Percentiles rank a stretch among this genome's conserved stretches.
These are phyloP conservation scores for Delphinus delphis DNA, from an alignment of 2,113 vertebrate genomes.

Conservation along the genomic window DNA sequence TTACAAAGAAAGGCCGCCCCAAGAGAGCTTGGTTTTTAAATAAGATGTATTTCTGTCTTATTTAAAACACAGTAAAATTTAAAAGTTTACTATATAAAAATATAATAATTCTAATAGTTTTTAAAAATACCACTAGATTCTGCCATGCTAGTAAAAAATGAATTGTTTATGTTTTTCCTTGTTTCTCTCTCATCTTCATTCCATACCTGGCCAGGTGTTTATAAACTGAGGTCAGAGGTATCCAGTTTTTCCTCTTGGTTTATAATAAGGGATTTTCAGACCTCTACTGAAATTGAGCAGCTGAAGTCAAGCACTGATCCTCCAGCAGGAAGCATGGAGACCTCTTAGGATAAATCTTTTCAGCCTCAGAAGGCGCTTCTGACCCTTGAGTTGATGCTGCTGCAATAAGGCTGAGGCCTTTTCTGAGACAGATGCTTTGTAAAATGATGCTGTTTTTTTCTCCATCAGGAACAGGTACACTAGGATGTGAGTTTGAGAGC, in stretches of 20 bases:
- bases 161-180: background rate
- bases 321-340: background rate
- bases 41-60: background rate
- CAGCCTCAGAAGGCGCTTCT: too few species aligned
- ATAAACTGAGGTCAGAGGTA: too few species aligned
- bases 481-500: conserved; percentile 12
- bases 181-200: background rate
- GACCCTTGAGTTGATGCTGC: background rate
- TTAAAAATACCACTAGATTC: background rate
- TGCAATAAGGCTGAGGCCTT: background rate
- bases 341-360: background rate
- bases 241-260: background rate
- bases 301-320: background rate
- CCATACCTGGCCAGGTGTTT: background rate
- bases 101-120: background rate
- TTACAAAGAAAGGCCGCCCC: background rate
- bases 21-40: background rate
- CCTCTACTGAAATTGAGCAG: background rate
- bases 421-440: background rate
- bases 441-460: background rate
- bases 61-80: background rate
- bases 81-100: background rate
- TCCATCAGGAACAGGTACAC: conserved; percentile 9
- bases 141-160: background rate
- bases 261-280: background rate